These are phyloP conservation scores for Glomeris marginata DNA, from an alignment of 2,888 invertebrate species.

Conservation along the genomic window DNA sequence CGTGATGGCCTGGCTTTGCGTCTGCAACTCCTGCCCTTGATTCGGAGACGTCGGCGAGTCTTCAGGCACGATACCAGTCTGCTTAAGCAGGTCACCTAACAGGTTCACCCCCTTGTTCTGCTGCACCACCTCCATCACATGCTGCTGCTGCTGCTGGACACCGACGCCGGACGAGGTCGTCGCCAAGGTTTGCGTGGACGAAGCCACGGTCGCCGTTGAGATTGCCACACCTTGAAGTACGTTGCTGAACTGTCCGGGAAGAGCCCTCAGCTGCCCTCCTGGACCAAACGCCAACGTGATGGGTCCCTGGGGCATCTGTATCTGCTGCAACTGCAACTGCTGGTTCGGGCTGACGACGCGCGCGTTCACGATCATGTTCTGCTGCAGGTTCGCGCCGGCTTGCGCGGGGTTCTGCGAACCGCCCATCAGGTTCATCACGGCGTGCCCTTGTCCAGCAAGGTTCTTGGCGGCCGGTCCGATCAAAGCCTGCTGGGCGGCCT, in stretches of 20 bases:
- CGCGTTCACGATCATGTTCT: constrained; percentile 12
- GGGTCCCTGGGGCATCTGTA: constrained; percentile 36
- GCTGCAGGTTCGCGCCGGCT: constrained; percentile 2
- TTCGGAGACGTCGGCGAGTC: constrained; percentile 28
- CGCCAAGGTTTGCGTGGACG: not conserved
- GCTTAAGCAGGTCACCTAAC: constrained; percentile 17
- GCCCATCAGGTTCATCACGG: constrained; percentile 15
- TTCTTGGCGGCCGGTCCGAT: constrained; percentile 21
- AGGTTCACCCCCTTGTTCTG: constrained; percentile 11
- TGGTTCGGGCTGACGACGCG: constrained; percentile 15
- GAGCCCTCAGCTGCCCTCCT: constrained; percentile 15
- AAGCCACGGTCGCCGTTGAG: not conserved
- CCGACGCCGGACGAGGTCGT: not conserved
- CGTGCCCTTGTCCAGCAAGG: constrained; percentile 24
- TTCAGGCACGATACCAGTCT: constrained; percentile 51
- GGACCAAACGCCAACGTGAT: constrained; percentile 32
- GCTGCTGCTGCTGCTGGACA: constrained; percentile 11
- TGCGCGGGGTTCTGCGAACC: constrained; percentile 4
- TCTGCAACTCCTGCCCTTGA: too few relatives aligned
- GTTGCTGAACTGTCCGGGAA: not conserved
- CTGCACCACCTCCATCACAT: not conserved
- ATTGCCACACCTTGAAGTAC: not conserved
- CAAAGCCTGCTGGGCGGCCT: constrained; percentile 17
- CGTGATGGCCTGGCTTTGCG: too few relatives aligned
- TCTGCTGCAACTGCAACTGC: constrained; percentile 33